These are phyloP conservation scores for Cosmorhoe ocellata DNA, from an alignment of 2,888 invertebrate genomes.

Conservation along the genomic window DNA sequence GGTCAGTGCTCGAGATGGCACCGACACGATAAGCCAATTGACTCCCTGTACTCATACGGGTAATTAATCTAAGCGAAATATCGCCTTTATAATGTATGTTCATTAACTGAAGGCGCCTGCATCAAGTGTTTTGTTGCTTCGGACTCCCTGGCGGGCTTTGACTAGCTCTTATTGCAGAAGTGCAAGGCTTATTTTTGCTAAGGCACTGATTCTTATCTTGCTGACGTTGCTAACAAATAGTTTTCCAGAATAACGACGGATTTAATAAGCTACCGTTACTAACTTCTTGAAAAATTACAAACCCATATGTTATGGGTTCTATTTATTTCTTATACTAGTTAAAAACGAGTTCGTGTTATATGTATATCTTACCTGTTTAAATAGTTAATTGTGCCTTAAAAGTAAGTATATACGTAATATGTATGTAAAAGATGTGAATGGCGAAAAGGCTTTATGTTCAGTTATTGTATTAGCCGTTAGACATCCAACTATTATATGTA, in stretches of 20 bases:
- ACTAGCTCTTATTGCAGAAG: constrained; percentile 3
- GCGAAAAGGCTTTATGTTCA: no score
- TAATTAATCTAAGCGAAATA: constrained; percentile 63
- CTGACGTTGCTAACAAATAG: not conserved
- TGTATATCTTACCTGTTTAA: no score
- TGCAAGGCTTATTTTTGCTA: not conserved
- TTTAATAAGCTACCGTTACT: not conserved
- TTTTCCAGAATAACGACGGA: not conserved
- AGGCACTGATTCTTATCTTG: not conserved
- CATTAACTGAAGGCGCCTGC: constrained; percentile 49
- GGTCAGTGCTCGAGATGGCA: constrained; percentile 50
- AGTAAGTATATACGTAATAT: no score
- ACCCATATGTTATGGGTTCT: no score
- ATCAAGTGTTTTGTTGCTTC: constrained; percentile 46
- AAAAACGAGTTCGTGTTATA: no score
- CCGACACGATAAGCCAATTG: constrained; percentile 70
- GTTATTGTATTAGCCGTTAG: no score
- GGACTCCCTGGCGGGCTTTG: constrained; percentile 7
- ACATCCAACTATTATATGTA: no score
- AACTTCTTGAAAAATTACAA: no score
- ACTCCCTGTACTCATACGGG: constrained; percentile 75
- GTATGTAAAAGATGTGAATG: no score
- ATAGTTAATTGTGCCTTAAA: no score
- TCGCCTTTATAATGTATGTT: constrained; percentile 20
- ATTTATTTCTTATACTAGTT: no score